Evolutionary conservation across 2,888 invertebrate species (phyloP).

Genomic region (Camptogramma bilineatum): DNA sequence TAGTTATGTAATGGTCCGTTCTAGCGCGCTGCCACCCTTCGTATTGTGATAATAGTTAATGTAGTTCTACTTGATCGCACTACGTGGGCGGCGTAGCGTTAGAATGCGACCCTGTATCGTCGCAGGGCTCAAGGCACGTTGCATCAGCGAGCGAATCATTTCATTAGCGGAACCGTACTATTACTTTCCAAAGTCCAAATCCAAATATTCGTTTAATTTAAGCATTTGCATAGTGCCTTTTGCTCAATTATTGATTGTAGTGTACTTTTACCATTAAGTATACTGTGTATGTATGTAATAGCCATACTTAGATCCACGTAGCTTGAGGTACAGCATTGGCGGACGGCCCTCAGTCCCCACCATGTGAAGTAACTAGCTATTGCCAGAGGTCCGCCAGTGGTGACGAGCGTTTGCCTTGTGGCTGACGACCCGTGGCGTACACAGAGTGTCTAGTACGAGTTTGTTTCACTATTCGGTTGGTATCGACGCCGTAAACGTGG

Average conservation of each 20-base stretch:
- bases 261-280: constrained; percentile 59
- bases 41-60: constrained; percentile 2
- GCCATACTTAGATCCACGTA: constrained; percentile 50
- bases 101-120: constrained; percentile 16
- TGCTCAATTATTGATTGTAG: constrained; percentile 76
- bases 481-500: too few relatives aligned
- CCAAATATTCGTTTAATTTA: constrained; percentile 70
- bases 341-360: constrained; percentile 35
- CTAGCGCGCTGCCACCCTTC: constrained; percentile 37
- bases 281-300: constrained; percentile 62
- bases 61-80: constrained; percentile 3
- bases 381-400: constrained; percentile 29
- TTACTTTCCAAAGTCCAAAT: constrained; percentile 65
- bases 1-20: constrained; percentile 53
- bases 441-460: too few relatives aligned
- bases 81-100: constrained; percentile 7
- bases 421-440: constrained; percentile 22
- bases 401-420: constrained; percentile 13
- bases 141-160: constrained; percentile 62
- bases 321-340: constrained; percentile 30
- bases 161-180: constrained; percentile 53
- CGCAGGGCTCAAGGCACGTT: constrained; percentile 75
- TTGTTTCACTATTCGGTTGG: too few relatives aligned
- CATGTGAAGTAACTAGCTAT: constrained; percentile 29
- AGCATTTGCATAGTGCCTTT: constrained; percentile 81